Base-by-base conservation (phyloP, 2,797 vertebrate genomes). In the Sebastes glaucus region DNA sequence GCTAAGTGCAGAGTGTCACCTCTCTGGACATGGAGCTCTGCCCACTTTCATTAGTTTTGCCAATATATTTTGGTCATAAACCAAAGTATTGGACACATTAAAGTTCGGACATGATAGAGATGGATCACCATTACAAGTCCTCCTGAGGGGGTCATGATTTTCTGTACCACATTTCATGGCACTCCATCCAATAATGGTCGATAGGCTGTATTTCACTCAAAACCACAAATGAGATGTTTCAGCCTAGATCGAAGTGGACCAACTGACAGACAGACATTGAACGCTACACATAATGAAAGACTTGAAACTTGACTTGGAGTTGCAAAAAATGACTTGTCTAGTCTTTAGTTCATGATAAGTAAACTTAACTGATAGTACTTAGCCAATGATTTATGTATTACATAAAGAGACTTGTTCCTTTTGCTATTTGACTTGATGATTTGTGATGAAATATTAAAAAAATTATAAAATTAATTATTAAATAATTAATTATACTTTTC, bases 281-380 rank as follows among this genome's bases (percentile, higher is more conserved):
- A 28, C 11, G 13, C 7, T 7, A 62, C 49, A 32, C 25, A 28
- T 38, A 6, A 6, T 67, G 13, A 25, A 20, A 49, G 42, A 46
- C 42, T 1, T 46, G 42, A 49, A 49, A 49, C 42, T 49, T 49
- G 42, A 49, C 16, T 49, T 49, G 0, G 42, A 49, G 0, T 20
- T 49, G 3, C 16, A 49, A 49, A 46, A 46, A 49, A 49, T 7
- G 1, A 49, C 0, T 49, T 46, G 42, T 46, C 5, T 1, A 18
- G 42, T 46, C 16, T 46, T 46, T 46, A 46, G 42, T 46, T 49
- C 42, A 18, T 49, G 42, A 20, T 18, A 49, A 3, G 0, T 49
- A 49, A 1, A 49, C 1, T 49, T 0, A 20, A 49, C 42, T 49
- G 0, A 49, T 20, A 49, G 42, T 49, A 49, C 16, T 20, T 18